A percentile compares a stretch with the other conserved stretches of the same genome.
Conservation (phyloP, 2,113 vertebrate genomes). For the Nyctereutes procyonoides region DNA sequence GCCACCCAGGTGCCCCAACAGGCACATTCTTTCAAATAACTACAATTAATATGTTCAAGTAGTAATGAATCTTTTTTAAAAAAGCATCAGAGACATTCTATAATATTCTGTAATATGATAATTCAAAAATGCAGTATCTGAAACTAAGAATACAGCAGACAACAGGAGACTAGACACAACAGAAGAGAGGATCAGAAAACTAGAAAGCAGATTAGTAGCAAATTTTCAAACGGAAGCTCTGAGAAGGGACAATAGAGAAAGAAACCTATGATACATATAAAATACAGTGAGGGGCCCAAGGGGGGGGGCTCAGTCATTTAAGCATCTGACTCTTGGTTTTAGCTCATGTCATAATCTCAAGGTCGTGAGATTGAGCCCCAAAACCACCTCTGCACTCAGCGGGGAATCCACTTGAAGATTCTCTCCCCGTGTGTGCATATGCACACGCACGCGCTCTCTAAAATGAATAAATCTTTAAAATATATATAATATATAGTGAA, state of each 20-base stretch:
- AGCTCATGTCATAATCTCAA: not conserved
- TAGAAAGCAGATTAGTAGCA: not conserved
- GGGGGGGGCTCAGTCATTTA: not conserved
- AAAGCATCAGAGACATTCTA: conserved; percentile 7
- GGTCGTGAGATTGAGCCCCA: not conserved
- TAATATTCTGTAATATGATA: not conserved
- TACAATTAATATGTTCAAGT: not conserved
- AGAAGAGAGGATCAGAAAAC: not conserved
- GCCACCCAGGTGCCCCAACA: not conserved
- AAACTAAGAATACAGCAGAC: not conserved
- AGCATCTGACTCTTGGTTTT: not conserved
- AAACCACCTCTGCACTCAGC: not conserved
- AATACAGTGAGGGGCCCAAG: not conserved
- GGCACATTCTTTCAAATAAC: not conserved
- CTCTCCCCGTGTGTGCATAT: not conserved
- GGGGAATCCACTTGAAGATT: not conserved
- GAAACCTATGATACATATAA: not conserved
- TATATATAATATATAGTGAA: not conserved
- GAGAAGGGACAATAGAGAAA: not conserved
- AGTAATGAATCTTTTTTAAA: not conserved
- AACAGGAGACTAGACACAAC: not conserved
- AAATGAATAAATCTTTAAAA: not conserved
- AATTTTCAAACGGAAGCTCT: not conserved
- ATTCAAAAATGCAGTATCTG: not conserved
- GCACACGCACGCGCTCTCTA: not conserved